Conservation (phyloP, 35 echinoderm and acorn worm species). For the Ophiothrix spiculata region DNA sequence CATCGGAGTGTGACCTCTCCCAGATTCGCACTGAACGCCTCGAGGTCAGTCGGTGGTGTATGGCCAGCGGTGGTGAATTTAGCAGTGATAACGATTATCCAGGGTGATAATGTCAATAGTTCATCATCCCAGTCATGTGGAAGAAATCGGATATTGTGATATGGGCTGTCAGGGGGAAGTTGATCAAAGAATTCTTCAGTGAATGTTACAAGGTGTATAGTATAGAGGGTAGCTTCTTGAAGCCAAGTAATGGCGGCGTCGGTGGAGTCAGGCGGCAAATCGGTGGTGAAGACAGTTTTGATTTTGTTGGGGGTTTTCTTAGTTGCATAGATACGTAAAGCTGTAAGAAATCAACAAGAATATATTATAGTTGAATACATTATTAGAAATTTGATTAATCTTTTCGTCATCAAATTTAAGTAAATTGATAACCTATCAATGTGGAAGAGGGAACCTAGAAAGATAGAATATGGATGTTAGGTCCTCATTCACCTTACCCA, state of each 20-base stretch:
- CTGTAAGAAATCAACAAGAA: constrained; percentile 6
- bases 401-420: too few species aligned
- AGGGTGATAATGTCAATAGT: constrained; percentile 7
- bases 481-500: not conserved
- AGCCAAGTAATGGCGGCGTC: constrained; percentile 26
- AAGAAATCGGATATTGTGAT: constrained; percentile 24
- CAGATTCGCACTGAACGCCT: not conserved
- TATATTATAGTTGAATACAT: not conserved
- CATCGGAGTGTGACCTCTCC: constrained; percentile 37
- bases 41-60: constrained; percentile 34
- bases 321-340: constrained; percentile 43
- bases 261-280: constrained; percentile 54
- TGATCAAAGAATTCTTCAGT: constrained; percentile 67
- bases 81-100: constrained; percentile 41
- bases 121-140: constrained; percentile 36
- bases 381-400: not conserved
- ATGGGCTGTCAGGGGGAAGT: constrained; percentile 1
- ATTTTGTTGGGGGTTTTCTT: not conserved
- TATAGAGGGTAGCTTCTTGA: constrained; percentile 40
- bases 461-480: not conserved
- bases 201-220: constrained; percentile 48
- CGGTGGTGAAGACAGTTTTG: constrained; percentile 2
- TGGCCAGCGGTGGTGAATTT: constrained; percentile 39
- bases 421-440: not conserved
- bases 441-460: not conserved